These are phyloP conservation scores for Calonectris borealis DNA, from an alignment of 2,113 vertebrate genomes.

Conservation along the genomic window DNA sequence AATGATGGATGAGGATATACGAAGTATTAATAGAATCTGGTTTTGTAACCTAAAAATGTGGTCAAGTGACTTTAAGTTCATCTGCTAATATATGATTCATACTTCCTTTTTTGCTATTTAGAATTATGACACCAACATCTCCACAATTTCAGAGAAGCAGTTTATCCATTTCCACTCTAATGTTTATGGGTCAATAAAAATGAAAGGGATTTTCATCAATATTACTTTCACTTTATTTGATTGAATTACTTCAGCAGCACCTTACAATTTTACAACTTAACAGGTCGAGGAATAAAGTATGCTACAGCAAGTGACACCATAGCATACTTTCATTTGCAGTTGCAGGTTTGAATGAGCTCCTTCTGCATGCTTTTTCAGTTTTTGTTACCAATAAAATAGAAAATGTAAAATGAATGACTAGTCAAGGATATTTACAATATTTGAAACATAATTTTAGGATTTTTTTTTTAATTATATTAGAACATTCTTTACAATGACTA, in stretches of 20 bases:
- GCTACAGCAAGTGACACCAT: neutral
- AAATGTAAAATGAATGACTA: neutral
- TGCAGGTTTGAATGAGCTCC: neutral
- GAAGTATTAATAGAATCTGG: neutral
- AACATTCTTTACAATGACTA: neutral
- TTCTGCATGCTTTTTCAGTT: neutral
- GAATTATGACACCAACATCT: neutral
- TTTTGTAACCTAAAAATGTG: neutral
- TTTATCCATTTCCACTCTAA: slow-evolving; percentile 6
- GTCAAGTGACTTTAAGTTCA: neutral
- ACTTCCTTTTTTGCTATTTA: slow-evolving; percentile 13
- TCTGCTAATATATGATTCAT: neutral
- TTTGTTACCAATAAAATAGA: neutral
- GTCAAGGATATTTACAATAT: neutral
- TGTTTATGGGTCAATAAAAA: slow-evolving; percentile 65
- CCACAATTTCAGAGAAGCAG: neutral
- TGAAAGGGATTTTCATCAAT: slow-evolving; percentile 49
- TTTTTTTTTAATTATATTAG: neutral
- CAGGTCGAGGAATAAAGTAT: neutral
- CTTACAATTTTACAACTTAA: slow-evolving; percentile 49
- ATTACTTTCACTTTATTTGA: slow-evolving; percentile 65
- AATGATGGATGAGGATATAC: neutral
- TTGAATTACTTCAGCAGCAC: slow-evolving; percentile 44
- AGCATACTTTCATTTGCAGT: neutral
- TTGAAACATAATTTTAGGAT: neutral